A percentile compares a stretch with the other conserved stretches of the same genome.
phyloP scores from a whole-genome alignment of 2,888 invertebrate genomes.

The Pandemis corylana region DNA sequence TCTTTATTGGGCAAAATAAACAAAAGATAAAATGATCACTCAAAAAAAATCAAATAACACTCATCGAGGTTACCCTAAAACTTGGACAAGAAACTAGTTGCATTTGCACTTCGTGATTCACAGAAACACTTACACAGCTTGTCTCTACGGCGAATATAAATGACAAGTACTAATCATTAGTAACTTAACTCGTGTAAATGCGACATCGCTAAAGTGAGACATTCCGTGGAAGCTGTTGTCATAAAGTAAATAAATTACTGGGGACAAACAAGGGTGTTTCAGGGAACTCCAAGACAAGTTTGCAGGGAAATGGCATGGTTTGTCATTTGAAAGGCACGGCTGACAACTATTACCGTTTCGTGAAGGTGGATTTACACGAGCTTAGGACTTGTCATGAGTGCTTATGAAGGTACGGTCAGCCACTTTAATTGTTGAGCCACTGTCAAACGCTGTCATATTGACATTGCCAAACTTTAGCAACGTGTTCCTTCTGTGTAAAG shows the following conservation, averaged over 20 bases:
- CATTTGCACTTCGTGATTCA: too few species aligned
- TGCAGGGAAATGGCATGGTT: neutral
- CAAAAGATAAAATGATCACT: too few species aligned
- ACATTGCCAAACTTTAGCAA: too few species aligned
- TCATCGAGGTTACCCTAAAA: neutral
- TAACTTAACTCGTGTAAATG: neutral
- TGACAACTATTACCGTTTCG: neutral
- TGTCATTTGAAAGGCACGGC: neutral
- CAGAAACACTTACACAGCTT: too few species aligned
- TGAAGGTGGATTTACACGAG: neutral
- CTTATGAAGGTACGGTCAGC: too few species aligned
- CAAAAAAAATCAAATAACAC: too few species aligned
- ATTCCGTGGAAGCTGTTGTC: conserved; percentile 8
- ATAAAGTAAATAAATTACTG: conserved; percentile 10
- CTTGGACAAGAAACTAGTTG: too few species aligned
- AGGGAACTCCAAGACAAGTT: neutral
- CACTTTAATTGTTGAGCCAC: too few species aligned
- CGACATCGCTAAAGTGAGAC: neutral
- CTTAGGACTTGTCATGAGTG: too few species aligned
- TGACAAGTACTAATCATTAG: neutral
- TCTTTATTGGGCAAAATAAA: too few species aligned
- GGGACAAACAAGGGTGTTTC: neutral
- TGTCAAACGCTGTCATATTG: too few species aligned
- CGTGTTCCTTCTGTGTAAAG: too few species aligned
- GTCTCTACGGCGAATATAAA: neutral